Base-by-base conservation (phyloP, 2,888 invertebrate species). In the Xestia ashworthii region DNA sequence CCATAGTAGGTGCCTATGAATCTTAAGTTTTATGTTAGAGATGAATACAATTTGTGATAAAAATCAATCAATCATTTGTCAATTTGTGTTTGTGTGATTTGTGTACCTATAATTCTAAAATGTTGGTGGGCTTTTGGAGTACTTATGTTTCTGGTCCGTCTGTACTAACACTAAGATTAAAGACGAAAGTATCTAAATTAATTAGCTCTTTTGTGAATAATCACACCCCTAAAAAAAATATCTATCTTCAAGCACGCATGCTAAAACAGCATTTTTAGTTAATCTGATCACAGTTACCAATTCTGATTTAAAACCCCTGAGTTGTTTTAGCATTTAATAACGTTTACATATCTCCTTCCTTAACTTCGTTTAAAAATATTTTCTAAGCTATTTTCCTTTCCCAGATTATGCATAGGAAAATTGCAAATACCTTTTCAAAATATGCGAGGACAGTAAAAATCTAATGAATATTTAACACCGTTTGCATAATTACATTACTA, bases 381-480 rank as follows among this genome's bases (percentile, higher is more conserved):
- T 76, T 16, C 38, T 8, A 44, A 25, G 5, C 9, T 53, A 53
- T 25, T 65, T 65, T 25, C 53, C 50, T 22, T 12, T 48, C 12
- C 19, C 3, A 16, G 65, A 48, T 55, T 38, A 75, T 76, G 64
- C 44, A 76, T 53, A 75, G n/a, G 22, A 75, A 41, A 75, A 62
- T 62, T 12, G 41, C 16, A 25, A 38, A 25, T 55, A 38, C 14
- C 25, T 71, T 53, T 64, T 79, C 53, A 68, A 79, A 67, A 44
- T n/a, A 48, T 68, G 46, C 46, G 12, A 38, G 19, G 14, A 46
- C 48, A 60, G 12, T 70, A 70, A 69, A 69, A 65, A 41, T 74
- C 38, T 25, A n/a, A 74, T 65, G 66, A 66, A 74, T 74, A 66
- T 81, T 81, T 41, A 74, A 19, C 50, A 19, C 38, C 16, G 48